Base-by-base conservation (phyloP, 2,797 vertebrate genomes). In the Lutjanus campechanus region DNA sequence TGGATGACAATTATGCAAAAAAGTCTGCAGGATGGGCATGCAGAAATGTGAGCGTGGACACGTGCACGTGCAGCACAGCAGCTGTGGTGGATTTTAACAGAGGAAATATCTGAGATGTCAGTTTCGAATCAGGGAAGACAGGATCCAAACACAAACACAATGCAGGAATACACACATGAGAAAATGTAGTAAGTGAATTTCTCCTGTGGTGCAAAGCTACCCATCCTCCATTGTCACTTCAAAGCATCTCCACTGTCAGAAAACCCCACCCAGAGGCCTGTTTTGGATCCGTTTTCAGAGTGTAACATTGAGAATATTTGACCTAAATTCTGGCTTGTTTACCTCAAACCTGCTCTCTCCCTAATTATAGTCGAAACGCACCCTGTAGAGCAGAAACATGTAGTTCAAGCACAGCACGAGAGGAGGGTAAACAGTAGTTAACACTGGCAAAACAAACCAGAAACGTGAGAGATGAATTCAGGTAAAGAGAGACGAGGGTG, bases 291-390 rank as follows among this genome's bases (percentile, higher is more conserved):
- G 56, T 58, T 75, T 79, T 66, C 53, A 69, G 51, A 60, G n/a
- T 58, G 43, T 71, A 75, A 61, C 19, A 44, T 17, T 51, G 71
- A 77, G 81, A 66, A 65, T 83, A 84, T 74, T 36, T 91, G 83
- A 93, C 91, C 90, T 84, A 88, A 64, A 90, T 93, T 84, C 64
- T 83, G 69, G 36, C 82, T 76, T 91, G 86, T 93, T 92, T 91
- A 83, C 78, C 65, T 64, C 44, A 65, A 82, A 75, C 73, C 81
- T 80, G 79, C 85, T 50, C 51, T 36, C 29, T 36, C 12, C 12
- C 9, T 87, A 91, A 92, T 93, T 90, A 86, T 56, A 78, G 73
- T 58, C 69, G 46, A 67, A 72, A 73, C 11, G 20, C 75, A 62
- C 13, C 56, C 40, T 63, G 75, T 54, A 50, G 61, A 76, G 68